These are phyloP conservation scores for Dryococelus australis DNA, from an alignment of 2,888 invertebrate species.

Conservation along the genomic window DNA sequence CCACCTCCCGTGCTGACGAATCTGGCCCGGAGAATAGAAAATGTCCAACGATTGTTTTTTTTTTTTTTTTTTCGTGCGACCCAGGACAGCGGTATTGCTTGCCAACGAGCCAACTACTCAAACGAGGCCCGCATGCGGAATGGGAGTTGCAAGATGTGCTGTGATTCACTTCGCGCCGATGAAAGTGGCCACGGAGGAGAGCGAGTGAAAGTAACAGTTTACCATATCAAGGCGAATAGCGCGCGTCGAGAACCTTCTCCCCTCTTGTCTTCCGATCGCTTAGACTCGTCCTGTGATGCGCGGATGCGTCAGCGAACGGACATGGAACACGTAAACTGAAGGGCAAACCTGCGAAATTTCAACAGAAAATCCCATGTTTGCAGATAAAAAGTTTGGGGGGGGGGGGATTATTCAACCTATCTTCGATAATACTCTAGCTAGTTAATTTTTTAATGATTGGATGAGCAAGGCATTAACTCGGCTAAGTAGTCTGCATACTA, in stretches of 20 bases:
- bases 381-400: too few relatives aligned
- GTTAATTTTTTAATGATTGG: too few relatives aligned
- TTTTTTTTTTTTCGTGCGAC: background rate
- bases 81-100: background rate
- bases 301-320: too few relatives aligned
- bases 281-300: background rate
- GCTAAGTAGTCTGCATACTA: too few relatives aligned
- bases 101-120: background rate
- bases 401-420: too few relatives aligned
- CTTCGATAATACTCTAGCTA: too few relatives aligned
- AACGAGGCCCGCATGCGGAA: background rate
- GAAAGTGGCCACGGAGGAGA: background rate
- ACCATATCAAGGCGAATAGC: background rate
- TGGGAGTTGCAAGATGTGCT: background rate
- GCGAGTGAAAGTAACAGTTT: background rate
- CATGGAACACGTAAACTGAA: too few relatives aligned
- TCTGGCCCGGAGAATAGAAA: too few relatives aligned
- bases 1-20: too few relatives aligned
- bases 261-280: background rate
- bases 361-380: too few relatives aligned
- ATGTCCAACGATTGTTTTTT: background rate
- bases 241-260: background rate
- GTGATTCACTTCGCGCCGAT: background rate
- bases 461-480: too few relatives aligned
- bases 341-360: too few relatives aligned